Evolutionary conservation across 2,113 vertebrate species (phyloP), one percentile per base, ranked within the genome.

Genomic region (Trichechus manatus): DNA sequence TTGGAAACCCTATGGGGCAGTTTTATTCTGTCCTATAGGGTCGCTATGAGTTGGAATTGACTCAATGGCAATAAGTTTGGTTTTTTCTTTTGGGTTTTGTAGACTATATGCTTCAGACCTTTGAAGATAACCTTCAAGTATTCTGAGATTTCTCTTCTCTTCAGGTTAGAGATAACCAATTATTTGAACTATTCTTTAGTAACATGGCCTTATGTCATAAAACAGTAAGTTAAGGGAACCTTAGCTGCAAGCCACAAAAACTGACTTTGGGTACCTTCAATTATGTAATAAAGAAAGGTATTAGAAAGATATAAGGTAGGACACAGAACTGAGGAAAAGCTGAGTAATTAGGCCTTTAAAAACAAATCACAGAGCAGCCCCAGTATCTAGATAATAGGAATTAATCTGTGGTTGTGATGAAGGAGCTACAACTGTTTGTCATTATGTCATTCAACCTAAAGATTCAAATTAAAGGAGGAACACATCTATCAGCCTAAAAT

Each of bases 121-220:
- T 3, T 85, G 50, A 80, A 42, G 47, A 83, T 42, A 63, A 77
- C 27, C 23, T 93, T 84, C 27, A 68, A 22, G 39, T 61, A 47
- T 93, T 88, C 84, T 31, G 23, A 82, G 64, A 47, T 91, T 77
- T 87, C 75, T 87, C 39, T 39, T 39, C 39, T 39, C 59, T 88
- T 84, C 61, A 80, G 27, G 72, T 81, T 84, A 47, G 61, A 96
- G 66, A 87, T 33, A 87, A 63, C 36, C 17, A 56, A 61, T 88
- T 92, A 25, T 79, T 84, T 78, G 72, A 87, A 86, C 80, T 59
- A 10, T 70, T 80, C 72, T 77, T 59, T 74, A 75, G 36, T 91
- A 33, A 47, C 20, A 50, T 68, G 68, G 61, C 27, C 36, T 79
- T 42, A 64, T 61, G 47, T 47, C 25, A 91, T 64, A 2, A 39